Evolutionary conservation across 2,888 invertebrate genomes (phyloP).

Genomic region (Protonemura montana): DNA sequence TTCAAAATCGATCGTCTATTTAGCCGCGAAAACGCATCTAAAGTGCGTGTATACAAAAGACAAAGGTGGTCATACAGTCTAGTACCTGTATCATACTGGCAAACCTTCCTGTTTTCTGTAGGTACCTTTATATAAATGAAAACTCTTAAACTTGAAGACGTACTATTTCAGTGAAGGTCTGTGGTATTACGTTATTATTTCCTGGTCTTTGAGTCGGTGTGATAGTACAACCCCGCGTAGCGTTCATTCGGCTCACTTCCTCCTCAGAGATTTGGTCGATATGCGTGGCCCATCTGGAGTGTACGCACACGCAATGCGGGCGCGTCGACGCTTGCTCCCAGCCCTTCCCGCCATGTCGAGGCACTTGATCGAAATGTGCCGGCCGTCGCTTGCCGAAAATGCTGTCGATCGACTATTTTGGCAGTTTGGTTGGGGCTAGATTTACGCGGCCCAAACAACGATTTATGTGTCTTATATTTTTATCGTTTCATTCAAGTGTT

Average conservation of each 20-base stretch:
- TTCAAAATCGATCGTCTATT: background rate
- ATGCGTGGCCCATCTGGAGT: constrained; percentile 7
- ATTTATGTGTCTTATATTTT: too few species aligned
- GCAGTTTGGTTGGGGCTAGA: too few species aligned
- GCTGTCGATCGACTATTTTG: background rate
- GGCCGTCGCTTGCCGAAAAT: background rate
- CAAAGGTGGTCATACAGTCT: too few species aligned
- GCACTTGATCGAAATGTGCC: background rate
- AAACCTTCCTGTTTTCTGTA: too few species aligned
- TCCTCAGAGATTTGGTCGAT: background rate
- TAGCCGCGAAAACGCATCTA: background rate
- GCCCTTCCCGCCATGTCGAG: too few species aligned
- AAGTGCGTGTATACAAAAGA: background rate
- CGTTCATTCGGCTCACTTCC: background rate
- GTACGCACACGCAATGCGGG: constrained; percentile 9
- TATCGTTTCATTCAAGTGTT: too few species aligned
- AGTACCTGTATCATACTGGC: too few species aligned
- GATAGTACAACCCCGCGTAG: background rate
- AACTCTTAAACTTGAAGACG: background rate
- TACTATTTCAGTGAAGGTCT: background rate
- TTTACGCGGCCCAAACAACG: too few species aligned
- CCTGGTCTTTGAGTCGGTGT: background rate
- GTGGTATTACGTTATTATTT: background rate
- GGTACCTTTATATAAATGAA: too few species aligned
- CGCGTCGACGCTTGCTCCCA: background rate